Base-by-base conservation (phyloP, 2,113 vertebrate species). In the Phyllostomus hastatus region DNA sequence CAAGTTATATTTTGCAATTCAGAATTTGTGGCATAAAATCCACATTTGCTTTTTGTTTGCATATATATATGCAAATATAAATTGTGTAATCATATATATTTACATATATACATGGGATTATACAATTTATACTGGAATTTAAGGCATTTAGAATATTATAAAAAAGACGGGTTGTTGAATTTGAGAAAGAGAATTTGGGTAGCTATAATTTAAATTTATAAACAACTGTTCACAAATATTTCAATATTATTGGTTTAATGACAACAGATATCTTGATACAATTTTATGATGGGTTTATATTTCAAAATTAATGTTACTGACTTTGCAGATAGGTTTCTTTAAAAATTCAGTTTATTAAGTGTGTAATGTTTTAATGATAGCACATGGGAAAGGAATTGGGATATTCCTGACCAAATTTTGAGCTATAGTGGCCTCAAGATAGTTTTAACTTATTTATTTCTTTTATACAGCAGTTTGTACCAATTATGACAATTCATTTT, bases 401-500 rank as follows among this genome's bases (percentile, higher is more conserved):
- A 85, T 19, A 91, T 96, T 95, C 50, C 67, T 90, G 82, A 91
- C 86, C 81, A 96, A 95, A 97, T 89, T 97, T 97, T 97, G 78
- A 96, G 69, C 79, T 95, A 84, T 72, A 84, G 64, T 97, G 90
- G 92, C 95, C 95, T 97, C 96, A 93, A 97, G 96, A 96, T 83
- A 95, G 83, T 57, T 95, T 94, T 93, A 97, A 96, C 69, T 89
- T 92, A 41, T 95, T 97, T 97, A 95, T 97, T 96, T 97, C 64
- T 96, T 67, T 94, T 97, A 95, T 94, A 92, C 0, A 89, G 72
- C 82, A 90, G 91, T 97, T 95, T 90, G 76, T 95, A 96, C 95
- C 97, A 97, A 97, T 97, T 97, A 94, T 75, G 94, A 73, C 88
- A 94, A 97, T 96, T 96, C 67, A 91, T 96, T 97, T 95, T 88